phyloP scores from a whole-genome alignment of 2,113 vertebrate species.

The Notechis scutatus region DNA sequence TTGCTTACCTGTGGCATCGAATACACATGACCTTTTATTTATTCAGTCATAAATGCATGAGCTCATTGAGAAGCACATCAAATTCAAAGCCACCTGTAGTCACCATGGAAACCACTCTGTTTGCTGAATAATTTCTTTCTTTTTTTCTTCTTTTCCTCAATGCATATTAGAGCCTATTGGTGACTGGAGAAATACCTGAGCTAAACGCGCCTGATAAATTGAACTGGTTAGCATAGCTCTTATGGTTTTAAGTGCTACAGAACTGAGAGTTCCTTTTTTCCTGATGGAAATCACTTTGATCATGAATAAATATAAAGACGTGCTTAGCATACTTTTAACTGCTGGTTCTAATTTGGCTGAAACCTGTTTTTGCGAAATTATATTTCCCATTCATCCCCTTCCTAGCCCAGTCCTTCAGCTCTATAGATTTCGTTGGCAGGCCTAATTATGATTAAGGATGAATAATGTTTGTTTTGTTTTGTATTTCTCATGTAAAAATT shows the following conservation, averaged over 20 bases:
- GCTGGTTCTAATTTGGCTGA: slow-evolving; percentile 23
- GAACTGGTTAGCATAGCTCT: slow-evolving; percentile 34
- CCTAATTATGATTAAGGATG: not conserved
- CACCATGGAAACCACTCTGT: slow-evolving; percentile 36
- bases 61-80: not conserved
- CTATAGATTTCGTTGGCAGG: not conserved
- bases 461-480: not conserved
- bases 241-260: slow-evolving; percentile 32
- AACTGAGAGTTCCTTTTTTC: slow-evolving; percentile 31
- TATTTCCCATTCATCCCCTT: not conserved
- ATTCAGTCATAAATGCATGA: slow-evolving; percentile 27
- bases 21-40: slow-evolving; percentile 35
- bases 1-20: not conserved
- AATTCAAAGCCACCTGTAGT: slow-evolving; percentile 27
- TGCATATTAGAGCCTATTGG: slow-evolving; percentile 42
- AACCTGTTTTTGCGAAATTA: not conserved
- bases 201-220: slow-evolving; percentile 42
- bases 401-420: not conserved
- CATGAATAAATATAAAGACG: slow-evolving; percentile 25
- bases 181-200: slow-evolving; percentile 26
- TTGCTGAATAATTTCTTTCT: slow-evolving; percentile 40
- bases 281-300: slow-evolving; percentile 37
- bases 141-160: slow-evolving; percentile 1
- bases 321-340: slow-evolving; percentile 4
- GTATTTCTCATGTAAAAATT: not conserved